Evolutionary conservation across 2,888 invertebrate genomes (phyloP), one percentile per base, ranked within the genome.

Genomic region (Dicyrtoma fusca): DNA sequence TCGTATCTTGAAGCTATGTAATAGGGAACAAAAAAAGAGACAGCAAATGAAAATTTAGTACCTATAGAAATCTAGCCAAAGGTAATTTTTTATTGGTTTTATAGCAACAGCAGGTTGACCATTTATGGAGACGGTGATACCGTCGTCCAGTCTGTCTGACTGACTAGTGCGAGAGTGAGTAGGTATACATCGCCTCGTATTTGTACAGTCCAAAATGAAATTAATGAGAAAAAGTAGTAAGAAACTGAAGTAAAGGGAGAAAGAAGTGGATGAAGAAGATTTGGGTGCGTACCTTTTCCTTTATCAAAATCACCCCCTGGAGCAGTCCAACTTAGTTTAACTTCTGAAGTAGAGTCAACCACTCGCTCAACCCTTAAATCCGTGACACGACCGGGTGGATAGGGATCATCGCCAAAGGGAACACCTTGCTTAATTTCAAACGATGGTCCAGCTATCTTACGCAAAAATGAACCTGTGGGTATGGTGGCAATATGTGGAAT

Each of bases 251-350:
- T 49, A 4, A 49, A 11, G 3, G 17, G 3, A 49, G 17, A 49
- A 49, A 17, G 14, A 14, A 17, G 14, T 6, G 49, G 14, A 17
- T 49, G 49, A 17, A 59, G 17, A 25, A 49, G 49, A 26, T 45
- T 55, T 68, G 53, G 51, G 69, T 59, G 61, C 64, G 42, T 73
- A 82, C 82, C 83, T 81, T 77, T 81, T 63, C 83, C 83, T 73
- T 80, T 78, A 75, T 83, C 83, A 69, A 81, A 81, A 74, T 83
- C 82, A 8, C 82, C 82, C 19, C 83, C 83, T 17, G 83, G 82
- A 14, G 83, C 82, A 21, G 82, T 82, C 83, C 83, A 83, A 53
- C 80, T 79, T 21, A 83, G 75, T 63, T 81, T 82, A 26, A 83
- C 81, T 73, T 81, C 79, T 23, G 80, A 78, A 10, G 78, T 75